These are phyloP conservation scores for Nothura maculosa DNA, from an alignment of 2,797 vertebrate species.

Conservation along the genomic window DNA sequence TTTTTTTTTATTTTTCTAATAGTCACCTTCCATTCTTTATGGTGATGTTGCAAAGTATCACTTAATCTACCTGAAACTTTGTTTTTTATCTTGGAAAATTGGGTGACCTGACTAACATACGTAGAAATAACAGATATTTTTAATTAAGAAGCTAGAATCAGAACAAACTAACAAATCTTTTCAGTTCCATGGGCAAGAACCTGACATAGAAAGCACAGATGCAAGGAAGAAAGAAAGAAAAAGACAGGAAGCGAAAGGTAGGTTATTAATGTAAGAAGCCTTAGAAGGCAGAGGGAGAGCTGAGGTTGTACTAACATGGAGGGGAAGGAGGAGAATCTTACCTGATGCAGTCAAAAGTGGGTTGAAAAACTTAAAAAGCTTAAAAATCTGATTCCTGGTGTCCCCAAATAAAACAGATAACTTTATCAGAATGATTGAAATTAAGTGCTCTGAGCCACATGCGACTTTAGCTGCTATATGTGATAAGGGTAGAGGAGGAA, in stretches of 20 bases:
- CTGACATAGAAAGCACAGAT: background rate
- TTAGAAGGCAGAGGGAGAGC: accelerated
- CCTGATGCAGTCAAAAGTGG: background rate
- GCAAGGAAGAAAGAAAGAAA: background rate
- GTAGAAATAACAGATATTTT: background rate
- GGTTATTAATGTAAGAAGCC: background rate
- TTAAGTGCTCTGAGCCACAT: accelerated
- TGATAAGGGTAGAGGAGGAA: accelerated
- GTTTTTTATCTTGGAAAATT: background rate
- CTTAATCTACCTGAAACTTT: background rate
- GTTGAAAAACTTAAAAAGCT: too few relatives aligned
- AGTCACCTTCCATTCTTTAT: background rate
- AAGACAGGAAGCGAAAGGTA: background rate
- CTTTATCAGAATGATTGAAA: background rate
- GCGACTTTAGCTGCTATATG: accelerated
- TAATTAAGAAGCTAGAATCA: background rate
- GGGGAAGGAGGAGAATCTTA: background rate
- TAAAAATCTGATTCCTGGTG: too few relatives aligned
- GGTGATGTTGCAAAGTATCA: background rate
- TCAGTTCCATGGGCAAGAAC: background rate
- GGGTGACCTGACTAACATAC: background rate
- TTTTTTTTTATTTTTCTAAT: background rate
- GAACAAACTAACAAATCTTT: too few relatives aligned
- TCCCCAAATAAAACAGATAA: too few relatives aligned
- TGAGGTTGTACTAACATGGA: background rate